phyloP scores from a whole-genome alignment of 2,888 invertebrate species.

The Nephrotoma guestfalica region DNA sequence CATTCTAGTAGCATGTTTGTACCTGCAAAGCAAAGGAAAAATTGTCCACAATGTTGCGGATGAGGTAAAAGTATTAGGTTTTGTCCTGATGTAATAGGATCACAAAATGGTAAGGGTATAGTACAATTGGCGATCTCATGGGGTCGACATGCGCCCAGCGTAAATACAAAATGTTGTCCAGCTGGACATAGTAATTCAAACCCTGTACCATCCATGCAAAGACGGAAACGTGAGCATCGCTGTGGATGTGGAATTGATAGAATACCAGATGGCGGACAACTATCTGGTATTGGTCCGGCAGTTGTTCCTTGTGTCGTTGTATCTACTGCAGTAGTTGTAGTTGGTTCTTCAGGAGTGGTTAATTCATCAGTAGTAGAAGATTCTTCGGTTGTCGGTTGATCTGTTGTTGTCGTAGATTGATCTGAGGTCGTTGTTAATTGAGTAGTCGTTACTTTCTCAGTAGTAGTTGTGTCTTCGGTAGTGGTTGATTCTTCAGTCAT shows the following conservation, averaged over 20 bases:
- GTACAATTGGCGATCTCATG: not conserved
- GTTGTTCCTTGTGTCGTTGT: not conserved
- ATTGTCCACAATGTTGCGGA: not conserved
- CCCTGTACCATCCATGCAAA: not conserved
- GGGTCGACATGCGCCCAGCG: not conserved
- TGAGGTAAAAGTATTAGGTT: not conserved
- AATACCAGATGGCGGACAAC: not conserved
- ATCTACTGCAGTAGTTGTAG: not conserved
- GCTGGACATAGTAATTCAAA: not conserved
- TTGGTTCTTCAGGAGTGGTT: too few species aligned
- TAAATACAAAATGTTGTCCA: not conserved
- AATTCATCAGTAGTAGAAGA: too few species aligned
- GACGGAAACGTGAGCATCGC: not conserved
- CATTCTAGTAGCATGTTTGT: not conserved
- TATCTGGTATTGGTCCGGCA: too few species aligned
- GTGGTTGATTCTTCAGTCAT: too few species aligned
- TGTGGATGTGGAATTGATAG: not conserved
- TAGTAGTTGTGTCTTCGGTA: too few species aligned
- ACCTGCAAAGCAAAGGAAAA: not conserved
- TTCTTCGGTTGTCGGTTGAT: too few species aligned
- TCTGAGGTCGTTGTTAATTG: not conserved
- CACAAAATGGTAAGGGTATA: not conserved
- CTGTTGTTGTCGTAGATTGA: too few species aligned
- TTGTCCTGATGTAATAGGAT: not conserved
- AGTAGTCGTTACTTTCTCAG: too few species aligned